phyloP scores from a whole-genome alignment of 2,113 vertebrate species.

The Chrysochloris asiatica region DNA sequence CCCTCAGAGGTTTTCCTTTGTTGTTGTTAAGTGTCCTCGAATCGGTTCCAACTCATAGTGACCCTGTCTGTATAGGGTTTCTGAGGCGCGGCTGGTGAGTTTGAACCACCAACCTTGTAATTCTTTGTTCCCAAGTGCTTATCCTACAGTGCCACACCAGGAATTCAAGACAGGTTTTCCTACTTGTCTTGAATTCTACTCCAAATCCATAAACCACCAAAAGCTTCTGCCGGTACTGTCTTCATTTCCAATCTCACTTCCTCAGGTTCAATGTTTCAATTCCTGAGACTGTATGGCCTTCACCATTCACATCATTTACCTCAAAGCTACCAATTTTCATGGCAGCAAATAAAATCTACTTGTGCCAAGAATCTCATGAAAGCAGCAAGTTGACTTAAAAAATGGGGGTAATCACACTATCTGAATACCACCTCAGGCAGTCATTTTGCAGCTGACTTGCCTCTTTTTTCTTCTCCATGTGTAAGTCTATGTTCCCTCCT shows the following conservation, averaged over 20 bases:
- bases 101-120: too few relatives aligned
- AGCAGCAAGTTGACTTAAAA: not conserved
- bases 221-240: not conserved
- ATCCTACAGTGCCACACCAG: too few relatives aligned
- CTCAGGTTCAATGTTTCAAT: not conserved
- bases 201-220: not conserved
- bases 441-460: not conserved
- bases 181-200: not conserved
- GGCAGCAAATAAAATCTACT: not conserved
- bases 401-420: not conserved
- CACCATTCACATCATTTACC: not conserved
- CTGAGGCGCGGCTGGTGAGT: too few relatives aligned
- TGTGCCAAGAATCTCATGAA: not conserved
- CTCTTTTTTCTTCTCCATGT: not conserved
- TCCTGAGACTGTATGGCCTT: not conserved
- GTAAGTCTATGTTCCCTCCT: not conserved
- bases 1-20: not conserved
- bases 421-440: not conserved
- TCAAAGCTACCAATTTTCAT: not conserved
- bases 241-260: not conserved
- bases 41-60: too few relatives aligned
- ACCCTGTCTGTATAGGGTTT: too few relatives aligned
- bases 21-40: too few relatives aligned
- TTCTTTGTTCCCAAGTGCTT: too few relatives aligned
- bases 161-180: too few relatives aligned